phyloP scores from a whole-genome alignment of 2,888 invertebrate species.

The Lutraria lutraria region DNA sequence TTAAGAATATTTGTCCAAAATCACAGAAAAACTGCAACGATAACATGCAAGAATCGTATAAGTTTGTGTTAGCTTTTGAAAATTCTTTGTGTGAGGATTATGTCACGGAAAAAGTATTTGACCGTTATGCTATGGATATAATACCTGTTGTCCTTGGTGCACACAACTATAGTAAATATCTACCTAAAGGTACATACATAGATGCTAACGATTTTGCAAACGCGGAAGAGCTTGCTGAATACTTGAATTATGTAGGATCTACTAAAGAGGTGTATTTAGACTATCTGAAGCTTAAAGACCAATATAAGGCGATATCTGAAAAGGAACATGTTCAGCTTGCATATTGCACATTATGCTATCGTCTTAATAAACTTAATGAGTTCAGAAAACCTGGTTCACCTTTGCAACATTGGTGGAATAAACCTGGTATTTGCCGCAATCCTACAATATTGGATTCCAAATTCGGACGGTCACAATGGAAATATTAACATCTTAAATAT shows the following conservation, averaged over 20 bases:
- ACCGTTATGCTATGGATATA: constrained; percentile 58
- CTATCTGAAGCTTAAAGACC: constrained; percentile 36
- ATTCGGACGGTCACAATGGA: not conserved
- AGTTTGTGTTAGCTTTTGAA: constrained; percentile 70
- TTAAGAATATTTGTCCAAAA: constrained; percentile 40
- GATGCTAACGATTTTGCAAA: constrained; percentile 62
- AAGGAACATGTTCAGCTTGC: constrained; percentile 36
- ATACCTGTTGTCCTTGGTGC: constrained; percentile 61
- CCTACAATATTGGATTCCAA: not conserved
- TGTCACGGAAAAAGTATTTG: constrained; percentile 65
- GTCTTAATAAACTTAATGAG: constrained; percentile 44
- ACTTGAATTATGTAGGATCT: constrained; percentile 43
- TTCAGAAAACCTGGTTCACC: constrained; percentile 21
- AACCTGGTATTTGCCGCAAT: constrained; percentile 10
- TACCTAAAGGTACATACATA: constrained; percentile 64
- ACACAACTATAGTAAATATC: constrained; percentile 42
- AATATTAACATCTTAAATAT: no score
- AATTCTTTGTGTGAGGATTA: constrained; percentile 69
- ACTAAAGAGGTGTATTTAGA: constrained; percentile 50
- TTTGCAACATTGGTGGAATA: constrained; percentile 49
- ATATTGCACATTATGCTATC: constrained; percentile 54
- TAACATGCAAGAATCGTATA: constrained; percentile 24
- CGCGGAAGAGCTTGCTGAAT: constrained; percentile 49
- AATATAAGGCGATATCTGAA: constrained; percentile 13
- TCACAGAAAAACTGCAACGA: not conserved